phyloP scores from a whole-genome alignment of 2,797 vertebrate genomes.

The Xenentodon cancila region DNA sequence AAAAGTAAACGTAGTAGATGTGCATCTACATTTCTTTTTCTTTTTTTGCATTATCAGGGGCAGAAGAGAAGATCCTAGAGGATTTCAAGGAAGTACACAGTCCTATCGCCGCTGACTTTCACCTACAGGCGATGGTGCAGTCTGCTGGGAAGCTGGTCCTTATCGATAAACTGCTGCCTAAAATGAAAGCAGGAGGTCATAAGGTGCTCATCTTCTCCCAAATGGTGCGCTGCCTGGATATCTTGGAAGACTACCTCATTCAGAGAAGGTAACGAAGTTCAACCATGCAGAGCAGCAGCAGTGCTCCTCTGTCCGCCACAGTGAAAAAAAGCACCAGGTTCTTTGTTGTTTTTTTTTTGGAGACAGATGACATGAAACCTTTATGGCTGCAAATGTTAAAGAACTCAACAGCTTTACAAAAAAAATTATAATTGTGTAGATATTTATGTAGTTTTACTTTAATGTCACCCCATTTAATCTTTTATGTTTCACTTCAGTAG shows the following conservation, averaged over 20 bases:
- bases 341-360: neutral
- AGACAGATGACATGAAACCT: too few relatives aligned
- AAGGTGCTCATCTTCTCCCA: constrained; percentile 99
- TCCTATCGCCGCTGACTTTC: constrained; percentile 91
- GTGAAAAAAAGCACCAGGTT: neutral
- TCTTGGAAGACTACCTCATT: constrained; percentile 99
- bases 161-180: constrained; percentile 98
- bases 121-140: constrained; percentile 99
- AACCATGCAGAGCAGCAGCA: neutral
- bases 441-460: too few relatives aligned
- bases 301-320: constrained; percentile 1
- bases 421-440: too few relatives aligned
- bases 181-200: constrained; percentile 99
- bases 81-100: constrained; percentile 95
- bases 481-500: too few relatives aligned
- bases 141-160: constrained; percentile 98
- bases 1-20: too few relatives aligned
- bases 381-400: too few relatives aligned
- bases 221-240: constrained; percentile 99
- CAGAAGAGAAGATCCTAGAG: constrained; percentile 98
- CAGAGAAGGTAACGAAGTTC: constrained; percentile 90
- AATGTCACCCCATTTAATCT: too few relatives aligned
- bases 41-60: constrained; percentile 80
- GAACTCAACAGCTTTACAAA: too few relatives aligned
- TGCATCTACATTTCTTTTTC: too few relatives aligned